Evolutionary conservation across 2,797 vertebrate species (phyloP).

Genomic region (Phrynocephalus forsythii): DNA sequence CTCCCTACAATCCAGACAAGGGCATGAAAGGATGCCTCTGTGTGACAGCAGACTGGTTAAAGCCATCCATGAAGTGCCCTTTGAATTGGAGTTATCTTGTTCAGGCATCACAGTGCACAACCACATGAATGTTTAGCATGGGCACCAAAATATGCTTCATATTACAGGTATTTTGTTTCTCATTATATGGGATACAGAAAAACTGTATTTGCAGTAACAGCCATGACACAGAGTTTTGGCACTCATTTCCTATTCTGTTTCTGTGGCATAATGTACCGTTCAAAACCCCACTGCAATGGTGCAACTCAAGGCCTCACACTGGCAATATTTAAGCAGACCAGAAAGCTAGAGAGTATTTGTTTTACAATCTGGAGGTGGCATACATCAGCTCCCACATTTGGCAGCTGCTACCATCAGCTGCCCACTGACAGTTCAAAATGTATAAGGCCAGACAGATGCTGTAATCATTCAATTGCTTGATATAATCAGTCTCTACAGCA

Average conservation of each 20-base stretch:
- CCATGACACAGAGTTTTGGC: not conserved
- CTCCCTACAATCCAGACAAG: not conserved
- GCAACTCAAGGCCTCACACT: not conserved
- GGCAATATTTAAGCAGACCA: not conserved
- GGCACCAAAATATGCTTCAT: not conserved
- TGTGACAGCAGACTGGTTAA: not conserved
- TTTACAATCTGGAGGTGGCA: not conserved
- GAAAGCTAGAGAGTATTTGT: not conserved
- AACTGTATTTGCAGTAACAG: not conserved
- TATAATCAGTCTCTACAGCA: conserved; percentile 40
- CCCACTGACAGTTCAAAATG: not conserved
- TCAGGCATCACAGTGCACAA: not conserved
- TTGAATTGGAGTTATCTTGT: not conserved
- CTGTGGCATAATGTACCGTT: not conserved
- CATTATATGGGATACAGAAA: not conserved
- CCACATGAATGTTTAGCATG: not conserved
- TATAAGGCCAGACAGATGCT: not conserved
- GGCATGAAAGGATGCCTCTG: not conserved
- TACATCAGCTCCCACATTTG: not conserved
- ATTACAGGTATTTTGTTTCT: not conserved
- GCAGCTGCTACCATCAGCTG: not conserved
- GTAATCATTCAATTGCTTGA: conserved; percentile 38
- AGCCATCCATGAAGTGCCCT: not conserved
- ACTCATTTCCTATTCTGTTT: not conserved
- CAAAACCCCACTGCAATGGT: not conserved